Evolutionary conservation across 2,113 vertebrate species (phyloP).

Genomic region (Ceyx melanurus): DNA sequence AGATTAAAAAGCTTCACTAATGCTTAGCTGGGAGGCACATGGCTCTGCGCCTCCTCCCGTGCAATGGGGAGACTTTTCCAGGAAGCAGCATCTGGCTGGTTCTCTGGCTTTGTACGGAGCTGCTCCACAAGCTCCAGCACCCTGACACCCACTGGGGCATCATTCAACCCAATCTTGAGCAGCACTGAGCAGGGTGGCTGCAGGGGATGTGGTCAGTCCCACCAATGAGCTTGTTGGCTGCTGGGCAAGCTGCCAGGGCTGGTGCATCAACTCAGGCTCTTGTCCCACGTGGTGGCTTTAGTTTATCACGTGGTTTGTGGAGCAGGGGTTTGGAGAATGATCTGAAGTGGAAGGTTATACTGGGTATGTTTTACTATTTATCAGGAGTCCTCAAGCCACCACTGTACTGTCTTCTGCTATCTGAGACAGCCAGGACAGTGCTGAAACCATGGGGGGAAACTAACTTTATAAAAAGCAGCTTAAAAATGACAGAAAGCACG

Average conservation of each 20-base stretch:
- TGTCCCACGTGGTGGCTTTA: background rate
- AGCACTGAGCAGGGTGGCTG: fast-evolving
- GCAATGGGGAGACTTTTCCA: background rate
- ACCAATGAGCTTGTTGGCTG: fast-evolving
- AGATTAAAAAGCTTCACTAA: conserved; percentile 63
- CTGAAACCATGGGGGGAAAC: fast-evolving
- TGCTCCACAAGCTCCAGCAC: background rate
- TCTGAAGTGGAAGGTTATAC: background rate
- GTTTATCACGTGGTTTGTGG: background rate
- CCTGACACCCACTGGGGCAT: fast-evolving
- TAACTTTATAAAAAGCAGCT: background rate
- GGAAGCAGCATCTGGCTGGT: background rate
- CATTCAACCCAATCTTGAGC: fast-evolving
- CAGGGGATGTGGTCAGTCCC: fast-evolving
- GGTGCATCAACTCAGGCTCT: background rate
- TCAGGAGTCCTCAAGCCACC: background rate
- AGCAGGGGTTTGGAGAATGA: background rate
- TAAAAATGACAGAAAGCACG: background rate
- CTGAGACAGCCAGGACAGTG: background rate
- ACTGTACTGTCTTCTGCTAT: fast-evolving
- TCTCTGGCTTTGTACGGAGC: background rate
- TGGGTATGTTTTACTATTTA: fast-evolving
- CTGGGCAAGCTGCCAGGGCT: background rate
- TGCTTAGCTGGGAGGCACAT: conserved; percentile 46
- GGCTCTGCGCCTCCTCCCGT: background rate